Conservation (phyloP, 2,797 vertebrate genomes). For the Coracias cyanogaster region DNA sequence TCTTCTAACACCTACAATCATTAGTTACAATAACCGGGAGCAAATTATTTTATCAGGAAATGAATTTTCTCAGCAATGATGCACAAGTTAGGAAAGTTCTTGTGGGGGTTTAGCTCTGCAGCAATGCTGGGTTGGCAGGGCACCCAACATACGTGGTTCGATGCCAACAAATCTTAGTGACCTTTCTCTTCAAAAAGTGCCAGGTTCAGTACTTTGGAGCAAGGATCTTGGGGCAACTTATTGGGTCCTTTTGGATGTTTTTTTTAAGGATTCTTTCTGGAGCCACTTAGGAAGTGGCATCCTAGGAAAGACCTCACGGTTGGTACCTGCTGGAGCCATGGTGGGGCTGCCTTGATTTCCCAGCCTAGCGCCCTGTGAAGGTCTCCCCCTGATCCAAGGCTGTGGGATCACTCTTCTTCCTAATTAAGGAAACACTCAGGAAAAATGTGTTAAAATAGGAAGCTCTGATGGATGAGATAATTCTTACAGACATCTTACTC, state of each 20-base stretch:
- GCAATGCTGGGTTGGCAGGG: neutral
- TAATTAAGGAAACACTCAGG: neutral
- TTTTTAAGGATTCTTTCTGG: neutral
- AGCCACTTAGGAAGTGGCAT: neutral
- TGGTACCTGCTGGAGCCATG: neutral
- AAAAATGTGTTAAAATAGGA: neutral
- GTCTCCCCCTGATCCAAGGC: neutral
- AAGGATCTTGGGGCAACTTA: neutral
- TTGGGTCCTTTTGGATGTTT: neutral
- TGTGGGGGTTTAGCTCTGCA: neutral
- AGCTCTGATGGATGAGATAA: neutral
- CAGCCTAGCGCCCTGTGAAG: neutral
- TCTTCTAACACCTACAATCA: neutral
- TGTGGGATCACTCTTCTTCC: neutral
- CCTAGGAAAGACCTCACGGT: neutral
- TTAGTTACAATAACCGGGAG: neutral
- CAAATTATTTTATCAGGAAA: neutral
- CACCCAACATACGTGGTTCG: rapidly evolving
- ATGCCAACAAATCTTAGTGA: neutral
- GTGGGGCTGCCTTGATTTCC: neutral
- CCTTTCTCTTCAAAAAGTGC: neutral
- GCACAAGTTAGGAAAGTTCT: neutral
- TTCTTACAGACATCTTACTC: neutral
- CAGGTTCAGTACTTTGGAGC: neutral
- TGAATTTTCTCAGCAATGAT: neutral